phyloP scores from a whole-genome alignment of 2,797 vertebrate species.

The Delichon dasypus region DNA sequence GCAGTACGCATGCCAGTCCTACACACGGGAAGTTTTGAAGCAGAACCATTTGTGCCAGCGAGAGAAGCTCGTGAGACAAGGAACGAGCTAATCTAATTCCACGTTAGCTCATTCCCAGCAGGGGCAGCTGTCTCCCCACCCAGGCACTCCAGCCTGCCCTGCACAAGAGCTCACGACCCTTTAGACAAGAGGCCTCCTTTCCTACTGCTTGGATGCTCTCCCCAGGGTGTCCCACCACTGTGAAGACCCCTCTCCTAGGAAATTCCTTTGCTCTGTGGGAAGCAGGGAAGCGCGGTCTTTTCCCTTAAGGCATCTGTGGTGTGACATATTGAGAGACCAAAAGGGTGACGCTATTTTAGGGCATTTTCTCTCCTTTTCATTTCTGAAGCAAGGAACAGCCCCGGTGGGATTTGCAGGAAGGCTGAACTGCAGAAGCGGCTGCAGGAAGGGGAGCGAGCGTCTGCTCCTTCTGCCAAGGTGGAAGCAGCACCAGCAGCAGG shows the following conservation, averaged over 20 bases:
- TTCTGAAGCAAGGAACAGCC: background rate
- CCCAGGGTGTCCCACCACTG: background rate
- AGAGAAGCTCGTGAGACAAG: background rate
- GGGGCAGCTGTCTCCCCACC: background rate
- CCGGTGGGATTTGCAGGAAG: background rate
- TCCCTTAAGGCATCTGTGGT: background rate
- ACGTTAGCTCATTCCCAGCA: background rate
- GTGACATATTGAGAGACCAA: background rate
- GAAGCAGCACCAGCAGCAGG: background rate
- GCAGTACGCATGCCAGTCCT: background rate
- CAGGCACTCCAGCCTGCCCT: background rate
- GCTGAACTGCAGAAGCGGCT: background rate
- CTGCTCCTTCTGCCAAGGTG: background rate
- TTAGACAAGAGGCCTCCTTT: background rate
- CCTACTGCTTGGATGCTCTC: background rate
- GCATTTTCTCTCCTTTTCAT: conserved; percentile 1
- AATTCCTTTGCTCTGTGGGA: background rate
- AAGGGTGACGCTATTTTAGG: conserved; percentile 5
- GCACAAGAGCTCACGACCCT: background rate
- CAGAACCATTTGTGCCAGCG: background rate
- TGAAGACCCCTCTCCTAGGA: background rate
- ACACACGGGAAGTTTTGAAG: background rate
- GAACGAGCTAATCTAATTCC: background rate
- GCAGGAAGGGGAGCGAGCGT: background rate
- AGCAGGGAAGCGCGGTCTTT: background rate